Evolutionary conservation across 2,113 vertebrate species (phyloP).

Genomic region (Octodon degus): DNA sequence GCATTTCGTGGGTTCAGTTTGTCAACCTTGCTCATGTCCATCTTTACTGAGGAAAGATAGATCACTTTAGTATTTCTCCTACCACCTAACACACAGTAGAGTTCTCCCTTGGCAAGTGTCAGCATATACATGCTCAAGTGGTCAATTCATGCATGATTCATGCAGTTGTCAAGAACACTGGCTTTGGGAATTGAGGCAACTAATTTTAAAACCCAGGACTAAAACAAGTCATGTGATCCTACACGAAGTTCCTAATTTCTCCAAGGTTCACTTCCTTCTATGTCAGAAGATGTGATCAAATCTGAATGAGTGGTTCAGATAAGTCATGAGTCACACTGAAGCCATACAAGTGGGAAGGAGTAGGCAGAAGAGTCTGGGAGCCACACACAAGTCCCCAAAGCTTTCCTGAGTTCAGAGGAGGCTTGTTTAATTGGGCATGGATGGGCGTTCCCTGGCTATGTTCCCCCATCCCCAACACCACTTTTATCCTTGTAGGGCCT

Average conservation of each 20-base stretch:
- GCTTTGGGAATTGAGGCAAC: not conserved
- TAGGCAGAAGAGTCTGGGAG: not conserved
- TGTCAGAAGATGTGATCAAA: not conserved
- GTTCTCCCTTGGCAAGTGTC: not conserved
- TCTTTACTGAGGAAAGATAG: not conserved
- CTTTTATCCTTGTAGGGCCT: not conserved
- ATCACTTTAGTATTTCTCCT: conserved; percentile 35
- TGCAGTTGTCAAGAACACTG: not conserved
- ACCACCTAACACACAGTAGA: not conserved
- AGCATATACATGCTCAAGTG: not conserved
- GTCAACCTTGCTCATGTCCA: not conserved
- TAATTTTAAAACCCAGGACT: conserved; percentile 29
- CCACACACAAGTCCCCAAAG: not conserved
- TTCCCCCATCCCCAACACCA: not conserved
- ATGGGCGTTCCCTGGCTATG: not conserved
- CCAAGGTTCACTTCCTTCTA: not conserved
- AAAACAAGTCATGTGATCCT: not conserved
- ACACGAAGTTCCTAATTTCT: not conserved
- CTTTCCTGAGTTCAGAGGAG: not conserved
- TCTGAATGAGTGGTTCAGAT: not conserved
- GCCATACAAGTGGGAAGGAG: not conserved
- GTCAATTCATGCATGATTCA: not conserved
- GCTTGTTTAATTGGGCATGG: not conserved
- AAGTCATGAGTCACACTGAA: not conserved
- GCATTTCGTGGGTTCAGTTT: not conserved